Base-by-base conservation (phyloP, 2,113 vertebrate species). In the Chroicocephalus ridibundus region DNA sequence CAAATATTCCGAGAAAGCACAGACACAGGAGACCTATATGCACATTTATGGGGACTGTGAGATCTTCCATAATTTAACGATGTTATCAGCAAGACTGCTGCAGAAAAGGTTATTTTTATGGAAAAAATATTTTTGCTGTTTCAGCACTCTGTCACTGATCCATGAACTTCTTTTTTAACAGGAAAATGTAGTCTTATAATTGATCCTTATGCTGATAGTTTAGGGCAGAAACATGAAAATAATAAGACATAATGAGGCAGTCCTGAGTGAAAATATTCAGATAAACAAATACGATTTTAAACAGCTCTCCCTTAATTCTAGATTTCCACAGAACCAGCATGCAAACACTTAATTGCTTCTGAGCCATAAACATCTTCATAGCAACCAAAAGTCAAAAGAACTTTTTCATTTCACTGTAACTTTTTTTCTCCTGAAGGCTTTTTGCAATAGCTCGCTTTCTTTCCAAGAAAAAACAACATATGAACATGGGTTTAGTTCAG, bases 121-220 rank as follows among this genome's bases (percentile, higher is more conserved):
- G 31, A 57, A 94, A 79, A 82, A 70, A 62, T 9, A 55, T 18
- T 69, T 96, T 75, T 1, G 19, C 80, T 87, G 18, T 79, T 95
- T 96, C 93, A 97, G 93, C 69, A 54, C 9, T 78, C 38, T 47
- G n/a, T 66, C 71, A 75, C 13, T 78, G 70, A 75, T 47, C 25
- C 13, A 66, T 60, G 21, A 80, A 52, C 14, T 27, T 46, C 9
- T 58, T 76, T 87, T 60, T 36, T 81, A 83, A 66, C 10, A 71
- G 55, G 34, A 93, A 93, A 83, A 86, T 52, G 7, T 32, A 69
- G 19, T 15, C 11, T 60, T 55, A 40, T 40, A 80, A 61, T 86
- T 92, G 68, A 92, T 86, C 24, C 52, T 93, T 58, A 84, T 55
- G 54, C 32, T 89, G 61, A 91, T 74, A 93, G 54, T 88, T 96